A percentile compares a stretch with the other conserved stretches of the same genome.
phyloP scores from a whole-genome alignment of 2,797 vertebrate species.

The Spea hammondii region DNA sequence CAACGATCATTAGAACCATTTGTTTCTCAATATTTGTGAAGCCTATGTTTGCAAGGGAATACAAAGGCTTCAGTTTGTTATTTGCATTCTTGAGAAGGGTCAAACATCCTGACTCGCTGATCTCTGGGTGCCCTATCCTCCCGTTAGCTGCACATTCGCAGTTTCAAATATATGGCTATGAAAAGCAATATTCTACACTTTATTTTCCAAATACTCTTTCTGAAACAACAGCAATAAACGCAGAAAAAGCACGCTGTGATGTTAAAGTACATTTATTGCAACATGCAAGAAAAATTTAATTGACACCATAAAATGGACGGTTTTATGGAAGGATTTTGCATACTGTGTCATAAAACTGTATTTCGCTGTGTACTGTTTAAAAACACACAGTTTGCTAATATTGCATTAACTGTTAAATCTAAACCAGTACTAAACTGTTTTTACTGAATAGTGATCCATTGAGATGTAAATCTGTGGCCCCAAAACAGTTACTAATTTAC shows the following conservation, averaged over 20 bases:
- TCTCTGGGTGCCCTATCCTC: not conserved
- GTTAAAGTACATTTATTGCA: constrained; percentile 44
- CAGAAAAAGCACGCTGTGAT: constrained; percentile 33
- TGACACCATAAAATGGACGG: constrained; percentile 33
- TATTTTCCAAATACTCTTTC: constrained; percentile 12
- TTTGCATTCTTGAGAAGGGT: not conserved
- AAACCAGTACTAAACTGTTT: constrained; percentile 7
- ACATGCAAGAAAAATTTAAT: constrained; percentile 46
- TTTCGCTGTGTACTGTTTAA: constrained; percentile 15
- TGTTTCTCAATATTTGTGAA: constrained; percentile 23
- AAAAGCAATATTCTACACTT: constrained; percentile 33
- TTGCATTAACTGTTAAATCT: constrained; percentile 13
- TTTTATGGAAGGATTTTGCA: constrained; percentile 45
- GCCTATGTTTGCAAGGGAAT: constrained; percentile 11
- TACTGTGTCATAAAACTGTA: constrained; percentile 32
- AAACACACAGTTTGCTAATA: constrained; percentile 23
- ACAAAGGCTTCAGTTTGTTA: not conserved
- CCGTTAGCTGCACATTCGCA: constrained; percentile 8
- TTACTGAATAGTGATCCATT: not conserved
- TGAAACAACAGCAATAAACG: constrained; percentile 44
- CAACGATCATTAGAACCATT: constrained; percentile 34
- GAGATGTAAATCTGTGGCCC: not conserved
- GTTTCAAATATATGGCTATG: constrained; percentile 20
- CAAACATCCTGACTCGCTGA: not conserved
- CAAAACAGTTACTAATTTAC: not conserved